These are phyloP conservation scores for Melanophora roralis DNA, from an alignment of 2,888 invertebrate species.

Conservation along the genomic window DNA sequence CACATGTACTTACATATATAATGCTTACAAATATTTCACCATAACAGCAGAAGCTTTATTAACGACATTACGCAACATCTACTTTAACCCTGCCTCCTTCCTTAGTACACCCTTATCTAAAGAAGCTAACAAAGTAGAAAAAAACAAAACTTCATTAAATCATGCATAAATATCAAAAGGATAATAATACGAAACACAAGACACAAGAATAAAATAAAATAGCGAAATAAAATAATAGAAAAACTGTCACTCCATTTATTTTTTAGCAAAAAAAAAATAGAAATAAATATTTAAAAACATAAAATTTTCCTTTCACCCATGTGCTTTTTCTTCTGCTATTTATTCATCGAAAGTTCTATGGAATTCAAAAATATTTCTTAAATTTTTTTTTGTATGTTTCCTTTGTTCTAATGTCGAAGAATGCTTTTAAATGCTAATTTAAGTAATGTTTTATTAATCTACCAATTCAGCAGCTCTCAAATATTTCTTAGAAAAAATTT, in stretches of 20 bases:
- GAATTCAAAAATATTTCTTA: conserved; percentile 5
- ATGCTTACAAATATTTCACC: not conserved
- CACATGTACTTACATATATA: no score
- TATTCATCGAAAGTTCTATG: conserved; percentile 8
- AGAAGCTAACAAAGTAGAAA: conserved; percentile 1
- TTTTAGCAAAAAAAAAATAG: not conserved
- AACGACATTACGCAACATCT: conserved; percentile 46
- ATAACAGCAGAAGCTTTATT: conserved; percentile 34
- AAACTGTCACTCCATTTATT: conserved; percentile 48
- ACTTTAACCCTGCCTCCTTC: not conserved
- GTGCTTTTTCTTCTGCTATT: conserved; percentile 5
- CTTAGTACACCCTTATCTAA: not conserved
- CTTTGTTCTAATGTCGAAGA: conserved; percentile 14
- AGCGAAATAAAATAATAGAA: not conserved
- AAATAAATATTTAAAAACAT: not conserved
- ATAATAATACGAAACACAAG: conserved; percentile 26
- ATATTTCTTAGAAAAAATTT: no score
- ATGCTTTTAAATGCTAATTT: conserved; percentile 61
- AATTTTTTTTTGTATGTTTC: conserved; percentile 10
- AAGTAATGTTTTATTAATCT: conserved; percentile 48
- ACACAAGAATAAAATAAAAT: conserved; percentile 9
- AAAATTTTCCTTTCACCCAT: conserved; percentile 17
- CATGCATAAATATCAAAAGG: conserved; percentile 59
- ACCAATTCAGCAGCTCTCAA: not conserved
- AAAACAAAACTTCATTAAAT: conserved; percentile 50